Conservation (phyloP, 2,888 invertebrate genomes). For the Hemistola chrysoprasaria region DNA sequence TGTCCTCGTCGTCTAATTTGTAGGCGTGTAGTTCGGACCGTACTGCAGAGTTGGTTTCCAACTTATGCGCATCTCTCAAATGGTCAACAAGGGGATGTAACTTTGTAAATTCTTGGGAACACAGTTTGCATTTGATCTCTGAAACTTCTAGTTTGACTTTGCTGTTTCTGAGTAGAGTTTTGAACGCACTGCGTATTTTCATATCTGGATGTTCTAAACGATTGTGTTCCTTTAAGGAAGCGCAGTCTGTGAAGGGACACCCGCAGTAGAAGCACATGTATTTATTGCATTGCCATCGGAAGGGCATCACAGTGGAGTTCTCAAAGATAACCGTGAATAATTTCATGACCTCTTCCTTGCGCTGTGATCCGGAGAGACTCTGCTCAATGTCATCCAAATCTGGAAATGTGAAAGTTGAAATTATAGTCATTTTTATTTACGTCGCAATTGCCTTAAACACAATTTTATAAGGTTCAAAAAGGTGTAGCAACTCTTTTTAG, state of each 20-base stretch:
- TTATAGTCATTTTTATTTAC: too few relatives aligned
- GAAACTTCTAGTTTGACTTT: constrained; percentile 48
- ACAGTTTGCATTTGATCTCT: constrained; percentile 45
- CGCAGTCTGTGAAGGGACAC: constrained; percentile 38
- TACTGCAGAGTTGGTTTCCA: constrained; percentile 39
- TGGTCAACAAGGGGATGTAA: constrained; percentile 45
- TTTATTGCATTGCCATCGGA: constrained; percentile 46
- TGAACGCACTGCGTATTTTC: constrained; percentile 36
- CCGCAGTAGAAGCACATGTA: constrained; percentile 54
- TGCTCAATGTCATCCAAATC: too few relatives aligned
- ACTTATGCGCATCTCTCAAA: constrained; percentile 31
- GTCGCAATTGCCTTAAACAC: too few relatives aligned
- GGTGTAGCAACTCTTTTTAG: too few relatives aligned
- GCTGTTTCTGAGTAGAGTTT: constrained; percentile 34
- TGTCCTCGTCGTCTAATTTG: constrained; percentile 44
- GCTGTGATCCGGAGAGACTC: constrained; percentile 23
- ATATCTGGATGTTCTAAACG: constrained; percentile 42
- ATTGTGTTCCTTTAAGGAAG: constrained; percentile 39
- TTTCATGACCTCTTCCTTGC: constrained; percentile 37
- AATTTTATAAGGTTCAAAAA: too few relatives aligned
- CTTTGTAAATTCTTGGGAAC: constrained; percentile 29
- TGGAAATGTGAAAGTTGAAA: too few relatives aligned
- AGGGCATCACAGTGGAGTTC: constrained; percentile 48
- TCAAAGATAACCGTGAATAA: constrained; percentile 40
- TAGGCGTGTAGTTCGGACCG: constrained; percentile 40